These are phyloP conservation scores for Nasonia vitripennis DNA, from an alignment of 1,140 invertebrate genomes.

Conservation along the genomic window DNA sequence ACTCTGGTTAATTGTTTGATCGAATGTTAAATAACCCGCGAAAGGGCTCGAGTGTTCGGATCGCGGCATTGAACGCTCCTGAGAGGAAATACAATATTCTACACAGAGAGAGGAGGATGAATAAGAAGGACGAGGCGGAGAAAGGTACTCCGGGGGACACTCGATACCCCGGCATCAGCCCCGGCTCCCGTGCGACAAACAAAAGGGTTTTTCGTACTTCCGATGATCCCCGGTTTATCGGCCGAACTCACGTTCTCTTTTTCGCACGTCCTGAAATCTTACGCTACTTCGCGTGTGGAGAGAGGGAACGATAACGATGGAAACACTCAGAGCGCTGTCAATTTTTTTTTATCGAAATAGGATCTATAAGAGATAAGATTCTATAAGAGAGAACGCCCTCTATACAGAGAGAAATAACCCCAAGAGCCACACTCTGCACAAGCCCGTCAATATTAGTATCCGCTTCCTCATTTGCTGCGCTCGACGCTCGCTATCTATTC, in stretches of 20 bases:
- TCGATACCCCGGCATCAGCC: slow-evolving; percentile 38
- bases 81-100: too few relatives aligned
- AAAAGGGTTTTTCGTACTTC: slow-evolving; percentile 45
- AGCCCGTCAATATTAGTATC: slow-evolving; percentile 48
- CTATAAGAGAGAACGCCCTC: too few relatives aligned
- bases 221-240: slow-evolving; percentile 3
- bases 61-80: too few relatives aligned
- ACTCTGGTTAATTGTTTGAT: too few relatives aligned
- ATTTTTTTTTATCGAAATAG: too few relatives aligned
- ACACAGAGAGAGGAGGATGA: not conserved
- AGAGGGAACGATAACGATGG: slow-evolving; percentile 25
- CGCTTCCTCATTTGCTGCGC: slow-evolving; percentile 36
- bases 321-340: slow-evolving; percentile 8
- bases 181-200: slow-evolving; percentile 16
- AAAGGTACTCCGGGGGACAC: slow-evolving; percentile 27
- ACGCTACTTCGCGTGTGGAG: not conserved
- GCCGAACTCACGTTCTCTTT: not conserved
- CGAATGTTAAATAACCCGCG: too few relatives aligned
- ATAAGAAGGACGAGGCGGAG: slow-evolving; percentile 13
- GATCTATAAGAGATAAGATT: too few relatives aligned
- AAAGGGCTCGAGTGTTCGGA: too few relatives aligned
- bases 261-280: slow-evolving; percentile 25
- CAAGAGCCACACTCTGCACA: not conserved
- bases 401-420: not conserved
- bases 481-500: slow-evolving; percentile 7